Evolutionary conservation across 2,113 vertebrate species (phyloP), one percentile per base, ranked within the genome.

Genomic region (Pelodiscus sinensis): DNA sequence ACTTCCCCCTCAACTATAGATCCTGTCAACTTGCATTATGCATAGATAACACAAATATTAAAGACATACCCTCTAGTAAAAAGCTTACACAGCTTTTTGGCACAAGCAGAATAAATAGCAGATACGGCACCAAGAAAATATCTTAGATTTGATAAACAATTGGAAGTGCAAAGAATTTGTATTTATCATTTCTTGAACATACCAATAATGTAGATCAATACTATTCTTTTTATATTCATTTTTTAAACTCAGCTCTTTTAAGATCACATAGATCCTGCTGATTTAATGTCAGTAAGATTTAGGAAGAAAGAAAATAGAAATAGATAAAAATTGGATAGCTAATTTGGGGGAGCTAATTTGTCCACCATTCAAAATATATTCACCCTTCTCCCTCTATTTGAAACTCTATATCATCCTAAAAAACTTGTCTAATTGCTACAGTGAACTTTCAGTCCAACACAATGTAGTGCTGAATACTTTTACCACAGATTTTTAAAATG

Each of bases 1-100:
- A 97, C 89, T 93, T 86, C 89, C 80, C 87, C 92, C 27, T 95
- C 92, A 84, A 96, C 90, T 91, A 93, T 25, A 96, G 94, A 96
- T 94, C 84, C 94, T 97, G 97, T 96, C 96, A 97, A 84, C 89
- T 96, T 97, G 77, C 55, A 94, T 97, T 95, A 97, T 50, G 89
- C 79, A 65, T 81, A 38, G 82, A 6, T 60, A 96, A 95, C 86
- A 96, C 87, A 71, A 96, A 94, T 87, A 94, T 91, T 93, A 94
- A 95, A 95, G 95, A 95, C 96, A 87, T 60, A 92, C 21, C 95
- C 92, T 91, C 79, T 57, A 94, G 94, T 73, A 58, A 91, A 95
- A 95, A 60, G 80, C 93, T 97, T 88, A 91, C 87, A 84, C 62
- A 80, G 77, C 58, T 81, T 77, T 95, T 93, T 51, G 87, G 82